Conservation (phyloP, 2,113 vertebrate species). For the Sander lucioperca region DNA sequence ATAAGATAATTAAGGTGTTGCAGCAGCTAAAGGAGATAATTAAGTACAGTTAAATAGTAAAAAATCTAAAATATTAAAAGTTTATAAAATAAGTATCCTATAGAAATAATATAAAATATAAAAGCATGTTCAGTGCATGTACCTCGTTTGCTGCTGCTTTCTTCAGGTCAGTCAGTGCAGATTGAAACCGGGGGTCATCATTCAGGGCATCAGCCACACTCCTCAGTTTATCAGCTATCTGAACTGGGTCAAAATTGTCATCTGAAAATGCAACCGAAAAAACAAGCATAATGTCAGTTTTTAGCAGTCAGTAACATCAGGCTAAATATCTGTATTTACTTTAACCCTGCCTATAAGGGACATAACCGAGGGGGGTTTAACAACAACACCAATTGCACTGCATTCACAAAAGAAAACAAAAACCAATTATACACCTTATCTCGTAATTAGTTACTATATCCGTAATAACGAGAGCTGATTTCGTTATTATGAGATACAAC, state of each 20-base stretch:
- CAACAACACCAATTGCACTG: not conserved
- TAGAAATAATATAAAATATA: not conserved
- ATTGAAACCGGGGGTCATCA: constrained; percentile 38
- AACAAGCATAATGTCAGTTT: no score
- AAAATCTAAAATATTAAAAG: not conserved
- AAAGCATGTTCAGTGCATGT: not conserved
- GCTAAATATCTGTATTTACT: not conserved
- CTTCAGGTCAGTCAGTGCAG: constrained; percentile 46
- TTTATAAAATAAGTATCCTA: not conserved
- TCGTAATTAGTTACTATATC: no score
- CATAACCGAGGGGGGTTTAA: not conserved
- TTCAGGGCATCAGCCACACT: constrained; percentile 68
- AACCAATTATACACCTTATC: no score
- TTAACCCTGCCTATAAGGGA: not conserved
- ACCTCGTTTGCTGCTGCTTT: constrained; percentile 65
- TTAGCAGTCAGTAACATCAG: not conserved
- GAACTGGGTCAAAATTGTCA: constrained; percentile 63
- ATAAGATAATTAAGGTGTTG: not conserved
- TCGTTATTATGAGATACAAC: no score
- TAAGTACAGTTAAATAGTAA: not conserved
- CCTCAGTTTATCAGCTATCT: constrained; percentile 75
- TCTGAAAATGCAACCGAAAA: constrained; percentile 28
- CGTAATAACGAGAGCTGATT: no score
- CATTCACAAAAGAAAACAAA: no score
- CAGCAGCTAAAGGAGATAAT: not conserved